Evolutionary conservation across 2,888 invertebrate genomes (phyloP).

Genomic region (Dorcus hopei): DNA sequence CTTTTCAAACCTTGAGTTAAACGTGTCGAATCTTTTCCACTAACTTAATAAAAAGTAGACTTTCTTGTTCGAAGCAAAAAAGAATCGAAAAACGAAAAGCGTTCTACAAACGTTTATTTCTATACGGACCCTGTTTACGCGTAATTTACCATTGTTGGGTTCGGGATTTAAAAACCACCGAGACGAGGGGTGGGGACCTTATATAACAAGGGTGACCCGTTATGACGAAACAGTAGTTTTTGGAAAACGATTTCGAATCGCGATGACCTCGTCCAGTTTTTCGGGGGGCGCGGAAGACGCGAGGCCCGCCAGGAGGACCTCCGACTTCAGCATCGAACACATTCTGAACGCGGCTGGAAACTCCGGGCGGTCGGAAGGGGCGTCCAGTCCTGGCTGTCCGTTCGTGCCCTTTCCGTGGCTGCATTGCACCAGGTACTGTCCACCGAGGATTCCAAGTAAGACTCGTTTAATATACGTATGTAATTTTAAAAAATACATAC

Average conservation of each 20-base stretch:
- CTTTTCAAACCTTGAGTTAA: not conserved
- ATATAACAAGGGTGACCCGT: constrained; percentile 31
- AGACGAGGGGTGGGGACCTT: constrained; percentile 30
- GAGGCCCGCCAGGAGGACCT: constrained; percentile 23
- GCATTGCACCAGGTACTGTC: constrained; percentile 69
- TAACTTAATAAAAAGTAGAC: not conserved
- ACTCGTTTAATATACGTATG: constrained; percentile 20
- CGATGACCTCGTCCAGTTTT: constrained; percentile 22
- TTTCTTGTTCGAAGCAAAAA: not conserved
- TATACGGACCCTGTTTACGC: constrained; percentile 36
- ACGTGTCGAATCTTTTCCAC: not conserved
- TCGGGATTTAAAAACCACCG: constrained; percentile 28
- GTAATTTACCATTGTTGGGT: constrained; percentile 43
- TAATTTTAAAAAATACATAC: constrained; percentile 9
- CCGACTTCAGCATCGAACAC: constrained; percentile 61
- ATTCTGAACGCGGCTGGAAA: constrained; percentile 56
- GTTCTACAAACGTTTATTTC: not conserved
- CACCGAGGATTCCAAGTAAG: constrained; percentile 69
- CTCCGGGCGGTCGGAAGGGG: constrained; percentile 20
- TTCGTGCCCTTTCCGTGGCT: constrained; percentile 54
- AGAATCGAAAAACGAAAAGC: not conserved
- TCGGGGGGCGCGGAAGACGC: constrained; percentile 15
- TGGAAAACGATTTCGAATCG: constrained; percentile 6
- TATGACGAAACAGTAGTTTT: constrained; percentile 22
- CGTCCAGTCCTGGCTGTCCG: constrained; percentile 13